phyloP scores from a whole-genome alignment of 1,140 invertebrate species.

The Littorina saxatilis region DNA sequence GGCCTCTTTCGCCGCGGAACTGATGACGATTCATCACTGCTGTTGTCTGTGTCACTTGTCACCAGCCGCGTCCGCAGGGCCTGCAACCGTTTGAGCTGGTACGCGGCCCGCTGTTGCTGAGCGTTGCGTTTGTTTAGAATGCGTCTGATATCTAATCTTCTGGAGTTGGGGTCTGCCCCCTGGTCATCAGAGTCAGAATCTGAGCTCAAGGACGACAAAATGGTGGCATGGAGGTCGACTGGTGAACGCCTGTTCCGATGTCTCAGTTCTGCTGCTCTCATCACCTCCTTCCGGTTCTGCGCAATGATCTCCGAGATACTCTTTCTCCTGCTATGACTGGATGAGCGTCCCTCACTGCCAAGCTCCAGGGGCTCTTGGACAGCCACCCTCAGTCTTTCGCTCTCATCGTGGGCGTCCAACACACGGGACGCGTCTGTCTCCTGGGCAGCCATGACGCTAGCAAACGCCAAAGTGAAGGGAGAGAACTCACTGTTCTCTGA shows the following conservation, averaged over 20 bases:
- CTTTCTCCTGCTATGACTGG: conserved; percentile 22
- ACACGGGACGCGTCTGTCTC: conserved; percentile 41
- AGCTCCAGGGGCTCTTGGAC: background rate
- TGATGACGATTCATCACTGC: conserved; percentile 43
- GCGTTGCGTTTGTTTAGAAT: conserved; percentile 10
- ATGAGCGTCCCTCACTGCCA: background rate
- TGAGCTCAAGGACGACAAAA: conserved; percentile 42
- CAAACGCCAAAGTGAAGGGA: conserved; percentile 69
- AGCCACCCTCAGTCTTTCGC: background rate
- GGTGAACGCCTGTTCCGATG: conserved; percentile 24
- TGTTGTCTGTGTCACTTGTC: conserved; percentile 57
- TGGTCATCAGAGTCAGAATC: conserved; percentile 50
- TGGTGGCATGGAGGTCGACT: background rate
- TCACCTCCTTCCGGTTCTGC: conserved; percentile 60
- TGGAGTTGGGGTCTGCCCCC: conserved; percentile 16
- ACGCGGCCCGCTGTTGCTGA: conserved; percentile 43
- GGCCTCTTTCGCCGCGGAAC: background rate
- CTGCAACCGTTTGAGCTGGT: conserved; percentile 59
- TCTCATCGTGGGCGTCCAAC: conserved; percentile 28
- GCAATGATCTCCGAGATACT: conserved; percentile 70
- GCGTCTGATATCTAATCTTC: conserved; percentile 22
- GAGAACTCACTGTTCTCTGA: conserved; percentile 54
- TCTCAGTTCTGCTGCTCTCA: conserved; percentile 47
- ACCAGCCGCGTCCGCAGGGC: conserved; percentile 53
- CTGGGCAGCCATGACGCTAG: conserved; percentile 64